phyloP scores from a whole-genome alignment of 2,888 invertebrate species.

The Nebria salina region DNA sequence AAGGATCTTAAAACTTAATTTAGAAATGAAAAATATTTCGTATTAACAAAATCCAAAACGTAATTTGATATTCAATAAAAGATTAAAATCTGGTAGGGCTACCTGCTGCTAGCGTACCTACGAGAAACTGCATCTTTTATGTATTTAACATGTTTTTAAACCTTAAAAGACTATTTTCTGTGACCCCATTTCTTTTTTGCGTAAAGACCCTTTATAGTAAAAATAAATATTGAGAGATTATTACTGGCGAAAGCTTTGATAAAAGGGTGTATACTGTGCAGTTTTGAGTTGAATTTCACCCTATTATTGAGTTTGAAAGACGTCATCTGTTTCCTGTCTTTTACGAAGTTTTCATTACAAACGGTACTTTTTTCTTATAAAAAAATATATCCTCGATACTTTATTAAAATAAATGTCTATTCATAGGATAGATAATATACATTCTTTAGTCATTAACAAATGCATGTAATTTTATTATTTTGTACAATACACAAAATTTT shows the following conservation, averaged over 20 bases:
- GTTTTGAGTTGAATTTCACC: slow-evolving; percentile 33
- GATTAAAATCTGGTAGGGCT: slow-evolving; percentile 12
- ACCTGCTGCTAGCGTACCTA: slow-evolving; percentile 6
- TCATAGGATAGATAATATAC: too few relatives aligned
- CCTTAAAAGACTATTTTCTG: slow-evolving; percentile 14
- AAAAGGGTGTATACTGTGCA: slow-evolving; percentile 40
- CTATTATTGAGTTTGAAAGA: slow-evolving; percentile 30
- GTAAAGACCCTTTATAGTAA: slow-evolving; percentile 32
- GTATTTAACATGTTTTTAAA: neutral
- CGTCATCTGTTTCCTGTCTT: slow-evolving; percentile 44
- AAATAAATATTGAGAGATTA: slow-evolving; percentile 42
- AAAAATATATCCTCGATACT: too few relatives aligned
- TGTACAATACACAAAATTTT: too few relatives aligned
- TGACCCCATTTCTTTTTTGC: slow-evolving; percentile 39
- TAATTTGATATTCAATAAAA: neutral
- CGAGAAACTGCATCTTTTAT: slow-evolving; percentile 27
- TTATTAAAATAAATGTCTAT: too few relatives aligned
- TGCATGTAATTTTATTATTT: too few relatives aligned
- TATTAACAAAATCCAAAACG: neutral
- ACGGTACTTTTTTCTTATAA: neutral
- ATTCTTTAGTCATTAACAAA: too few relatives aligned
- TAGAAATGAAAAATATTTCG: too few relatives aligned
- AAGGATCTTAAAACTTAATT: too few relatives aligned
- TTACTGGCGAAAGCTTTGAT: slow-evolving; percentile 28
- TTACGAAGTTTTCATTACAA: neutral